A percentile compares a stretch with the other conserved stretches of the same genome.
Evolutionary conservation across 2,113 vertebrate species (phyloP).

Genomic region (Microtus ochrogaster): DNA sequence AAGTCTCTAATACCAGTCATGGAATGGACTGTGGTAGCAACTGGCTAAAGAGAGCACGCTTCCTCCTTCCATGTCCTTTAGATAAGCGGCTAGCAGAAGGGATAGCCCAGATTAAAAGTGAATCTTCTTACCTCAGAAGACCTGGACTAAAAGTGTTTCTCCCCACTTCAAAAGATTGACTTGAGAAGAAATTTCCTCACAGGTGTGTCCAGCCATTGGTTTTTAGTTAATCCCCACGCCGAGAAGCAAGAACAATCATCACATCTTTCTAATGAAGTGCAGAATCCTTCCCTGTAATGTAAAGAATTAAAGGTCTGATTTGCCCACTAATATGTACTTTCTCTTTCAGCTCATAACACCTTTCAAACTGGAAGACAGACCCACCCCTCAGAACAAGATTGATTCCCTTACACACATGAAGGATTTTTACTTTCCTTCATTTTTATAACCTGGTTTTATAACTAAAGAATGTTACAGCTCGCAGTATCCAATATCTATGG

Average conservation of each 20-base stretch:
- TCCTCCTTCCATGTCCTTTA: not conserved
- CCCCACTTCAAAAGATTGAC: not conserved
- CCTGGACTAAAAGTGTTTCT: not conserved
- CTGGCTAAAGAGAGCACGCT: too few relatives aligned
- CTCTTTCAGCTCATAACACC: not conserved
- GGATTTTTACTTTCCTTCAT: not conserved
- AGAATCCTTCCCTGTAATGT: slow-evolving; percentile 7
- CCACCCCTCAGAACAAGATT: not conserved
- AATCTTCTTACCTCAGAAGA: not conserved
- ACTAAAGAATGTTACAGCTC: not conserved
- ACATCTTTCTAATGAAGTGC: slow-evolving; percentile 21
- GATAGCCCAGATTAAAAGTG: not conserved
- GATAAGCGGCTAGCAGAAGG: not conserved
- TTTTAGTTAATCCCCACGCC: not conserved
- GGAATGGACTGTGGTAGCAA: not conserved
- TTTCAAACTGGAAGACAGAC: not conserved
- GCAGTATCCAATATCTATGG: not conserved
- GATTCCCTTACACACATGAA: not conserved
- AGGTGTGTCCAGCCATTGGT: not conserved
- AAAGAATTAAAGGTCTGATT: not conserved
- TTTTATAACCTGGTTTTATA: slow-evolving; percentile 1
- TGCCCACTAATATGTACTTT: not conserved
- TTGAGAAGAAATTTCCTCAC: not conserved
- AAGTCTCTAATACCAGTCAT: too few relatives aligned
- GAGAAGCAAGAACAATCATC: not conserved